These are phyloP conservation scores for Lepidonotus clava DNA, from an alignment of 2,888 invertebrate species.

Conservation along the genomic window DNA sequence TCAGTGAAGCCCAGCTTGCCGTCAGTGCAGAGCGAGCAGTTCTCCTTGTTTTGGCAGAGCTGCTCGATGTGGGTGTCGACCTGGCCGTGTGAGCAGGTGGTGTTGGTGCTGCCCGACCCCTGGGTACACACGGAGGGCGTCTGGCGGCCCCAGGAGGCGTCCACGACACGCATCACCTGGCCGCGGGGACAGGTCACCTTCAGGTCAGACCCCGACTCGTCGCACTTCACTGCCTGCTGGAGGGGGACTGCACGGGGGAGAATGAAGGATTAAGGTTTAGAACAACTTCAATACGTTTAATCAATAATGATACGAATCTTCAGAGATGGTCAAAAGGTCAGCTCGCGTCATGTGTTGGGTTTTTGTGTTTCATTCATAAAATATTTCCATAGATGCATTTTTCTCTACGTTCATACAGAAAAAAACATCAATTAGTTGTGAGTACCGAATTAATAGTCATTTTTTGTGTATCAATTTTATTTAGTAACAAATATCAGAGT, in stretches of 20 bases:
- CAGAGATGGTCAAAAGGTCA: too few species aligned
- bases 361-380: too few species aligned
- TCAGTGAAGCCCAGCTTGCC: background rate
- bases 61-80: background rate
- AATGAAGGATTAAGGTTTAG: background rate
- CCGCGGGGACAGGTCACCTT: background rate
- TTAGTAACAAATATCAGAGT: too few species aligned
- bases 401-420: too few species aligned
- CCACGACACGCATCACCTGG: background rate
- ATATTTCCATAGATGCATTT: too few species aligned
- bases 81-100: background rate
- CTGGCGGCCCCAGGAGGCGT: slow-evolving; percentile 19
- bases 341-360: too few species aligned
- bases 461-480: too few species aligned
- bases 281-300: background rate
- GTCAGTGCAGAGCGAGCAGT: slow-evolving; percentile 26
- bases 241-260: background rate
- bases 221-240: background rate
- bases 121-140: background rate
- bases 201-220: background rate
- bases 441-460: too few species aligned
- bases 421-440: too few species aligned
- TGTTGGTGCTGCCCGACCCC: background rate
- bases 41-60: slow-evolving; percentile 3
- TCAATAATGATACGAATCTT: too few species aligned